Conservation (phyloP, 2,888 invertebrate species). For the Latrodectus hesperus region DNA sequence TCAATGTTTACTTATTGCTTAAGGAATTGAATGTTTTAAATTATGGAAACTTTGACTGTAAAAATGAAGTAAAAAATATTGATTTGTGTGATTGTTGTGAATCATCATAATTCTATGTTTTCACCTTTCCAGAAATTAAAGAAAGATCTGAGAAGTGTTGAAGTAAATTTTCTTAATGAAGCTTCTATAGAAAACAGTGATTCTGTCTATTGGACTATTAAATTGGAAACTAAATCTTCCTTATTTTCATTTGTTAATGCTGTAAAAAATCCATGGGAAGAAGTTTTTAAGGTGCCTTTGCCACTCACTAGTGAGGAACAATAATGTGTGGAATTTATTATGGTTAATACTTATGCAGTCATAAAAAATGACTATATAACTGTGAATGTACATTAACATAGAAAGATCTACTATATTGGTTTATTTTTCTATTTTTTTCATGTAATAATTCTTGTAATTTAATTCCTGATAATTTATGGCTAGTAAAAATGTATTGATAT, state of each 20-base stretch:
- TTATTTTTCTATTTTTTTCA: too few species aligned
- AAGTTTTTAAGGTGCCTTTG: constrained; percentile 46
- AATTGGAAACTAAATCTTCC: constrained; percentile 55
- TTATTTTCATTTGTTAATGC: constrained; percentile 60
- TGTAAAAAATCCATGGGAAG: constrained; percentile 58
- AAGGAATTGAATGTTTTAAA: too few species aligned
- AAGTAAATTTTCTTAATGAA: constrained; percentile 49
- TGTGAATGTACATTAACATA: too few species aligned
- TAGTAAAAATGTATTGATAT: too few species aligned
- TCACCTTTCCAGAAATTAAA: constrained; percentile 33
- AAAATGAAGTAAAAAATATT: too few species aligned
- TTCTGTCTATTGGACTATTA: constrained; percentile 38
- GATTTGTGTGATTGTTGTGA: background rate
- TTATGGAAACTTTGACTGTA: too few species aligned
- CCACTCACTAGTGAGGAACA: constrained; percentile 38
- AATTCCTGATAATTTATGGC: too few species aligned
- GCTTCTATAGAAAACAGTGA: constrained; percentile 31
- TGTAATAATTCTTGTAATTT: too few species aligned
- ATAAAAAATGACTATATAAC: too few species aligned
- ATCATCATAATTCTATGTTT: background rate
- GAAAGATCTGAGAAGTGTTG: constrained; percentile 36
- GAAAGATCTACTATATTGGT: too few species aligned
- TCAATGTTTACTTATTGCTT: too few species aligned
- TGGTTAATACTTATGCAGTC: too few species aligned
- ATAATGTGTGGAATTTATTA: background rate